phyloP scores from a whole-genome alignment of 1,140 invertebrate species.

The Stegodyphus dumicola region DNA sequence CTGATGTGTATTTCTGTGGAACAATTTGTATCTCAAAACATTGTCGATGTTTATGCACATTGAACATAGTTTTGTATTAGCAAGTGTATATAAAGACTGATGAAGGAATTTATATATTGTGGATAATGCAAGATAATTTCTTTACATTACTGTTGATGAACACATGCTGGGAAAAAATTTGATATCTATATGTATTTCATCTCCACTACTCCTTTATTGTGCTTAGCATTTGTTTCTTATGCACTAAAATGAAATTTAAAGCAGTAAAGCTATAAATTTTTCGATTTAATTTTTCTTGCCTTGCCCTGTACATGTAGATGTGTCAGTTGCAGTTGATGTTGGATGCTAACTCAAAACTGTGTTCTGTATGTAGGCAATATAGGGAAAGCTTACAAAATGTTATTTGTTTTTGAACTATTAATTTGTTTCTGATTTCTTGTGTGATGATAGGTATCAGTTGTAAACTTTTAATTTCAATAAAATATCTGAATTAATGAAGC shows the following conservation, averaged over 20 bases:
- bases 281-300: not conserved
- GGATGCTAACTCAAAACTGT: not conserved
- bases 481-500: not conserved
- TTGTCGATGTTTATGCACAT: constrained; percentile 47
- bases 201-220: constrained; percentile 12
- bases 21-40: constrained; percentile 39
- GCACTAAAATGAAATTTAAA: constrained; percentile 11
- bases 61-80: constrained; percentile 59
- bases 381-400: not conserved
- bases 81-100: constrained; percentile 43
- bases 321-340: not conserved
- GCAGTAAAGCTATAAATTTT: not conserved
- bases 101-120: constrained; percentile 51
- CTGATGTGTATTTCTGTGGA: constrained; percentile 35
- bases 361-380: not conserved
- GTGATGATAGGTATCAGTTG: not conserved
- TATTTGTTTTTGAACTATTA: not conserved
- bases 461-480: not conserved
- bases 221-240: constrained; percentile 43
- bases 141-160: constrained; percentile 34
- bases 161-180: constrained; percentile 26
- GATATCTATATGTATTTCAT: constrained; percentile 32
- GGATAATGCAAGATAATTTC: constrained; percentile 27
- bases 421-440: not conserved
- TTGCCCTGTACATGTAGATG: not conserved